Percentiles rank a stretch among this genome's conserved stretches.
Evolutionary conservation across 37 sponge, comb jelly and placozoan species (phyloP).

Genomic region (Eunapius fragilis): DNA sequence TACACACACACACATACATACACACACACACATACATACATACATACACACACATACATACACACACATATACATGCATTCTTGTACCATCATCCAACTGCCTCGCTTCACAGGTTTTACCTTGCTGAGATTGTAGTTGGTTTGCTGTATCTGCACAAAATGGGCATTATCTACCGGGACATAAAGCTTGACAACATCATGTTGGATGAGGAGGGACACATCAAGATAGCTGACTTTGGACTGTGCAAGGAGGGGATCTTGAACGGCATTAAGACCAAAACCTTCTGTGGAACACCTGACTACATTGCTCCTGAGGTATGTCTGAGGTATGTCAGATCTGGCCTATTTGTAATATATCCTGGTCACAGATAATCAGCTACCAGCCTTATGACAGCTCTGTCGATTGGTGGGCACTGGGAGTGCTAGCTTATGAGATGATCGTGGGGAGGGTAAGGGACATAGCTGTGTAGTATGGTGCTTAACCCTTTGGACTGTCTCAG

Average conservation of each 20-base stretch:
- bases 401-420: slow-evolving; percentile 99
- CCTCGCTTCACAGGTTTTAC: slow-evolving; percentile 75
- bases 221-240: slow-evolving; percentile 99
- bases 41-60: too few species aligned
- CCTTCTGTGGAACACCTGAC: slow-evolving; percentile 99
- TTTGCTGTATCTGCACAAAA: slow-evolving; percentile 75
- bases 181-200: slow-evolving; percentile 97
- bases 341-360: too few species aligned
- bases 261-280: slow-evolving; percentile 79
- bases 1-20: too few species aligned
- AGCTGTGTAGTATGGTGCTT: neutral
- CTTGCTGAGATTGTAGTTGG: slow-evolving; percentile 92
- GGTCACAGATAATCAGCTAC: slow-evolving; percentile 88
- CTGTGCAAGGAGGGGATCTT: slow-evolving; percentile 94
- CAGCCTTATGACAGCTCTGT: slow-evolving; percentile 92
- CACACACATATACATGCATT: neutral
- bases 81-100: neutral
- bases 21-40: neutral
- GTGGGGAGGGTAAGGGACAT: slow-evolving; percentile 84
- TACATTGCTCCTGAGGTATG: slow-evolving; percentile 98
- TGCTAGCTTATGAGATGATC: slow-evolving; percentile 94
- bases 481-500: slow-evolving; percentile 18
- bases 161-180: slow-evolving; percentile 91
- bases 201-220: slow-evolving; percentile 92
- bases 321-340: neutral